phyloP scores from a whole-genome alignment of 2,888 invertebrate genomes.

The Callyntrura guangdongensis region DNA sequence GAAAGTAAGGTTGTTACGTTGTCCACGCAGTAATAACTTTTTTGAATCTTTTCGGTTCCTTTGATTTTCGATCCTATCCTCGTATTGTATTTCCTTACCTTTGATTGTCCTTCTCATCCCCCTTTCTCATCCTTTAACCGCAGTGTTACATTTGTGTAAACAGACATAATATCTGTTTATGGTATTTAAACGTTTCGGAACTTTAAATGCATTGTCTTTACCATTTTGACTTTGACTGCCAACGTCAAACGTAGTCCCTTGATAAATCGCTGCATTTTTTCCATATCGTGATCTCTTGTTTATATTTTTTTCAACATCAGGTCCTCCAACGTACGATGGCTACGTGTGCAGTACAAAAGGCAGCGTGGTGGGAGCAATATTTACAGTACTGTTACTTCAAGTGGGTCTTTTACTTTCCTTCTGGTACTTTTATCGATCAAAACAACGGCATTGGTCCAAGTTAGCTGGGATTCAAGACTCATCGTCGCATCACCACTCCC shows the following conservation, averaged over 20 bases:
- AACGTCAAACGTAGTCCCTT: conserved; percentile 25
- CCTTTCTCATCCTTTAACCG: not conserved
- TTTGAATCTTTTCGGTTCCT: conserved; percentile 20
- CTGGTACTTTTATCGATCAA: conserved; percentile 85
- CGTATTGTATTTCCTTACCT: too few species aligned
- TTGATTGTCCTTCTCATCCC: conserved; percentile 14
- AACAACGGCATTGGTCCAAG: conserved; percentile 85
- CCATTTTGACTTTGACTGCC: not conserved
- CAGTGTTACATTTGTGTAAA: not conserved
- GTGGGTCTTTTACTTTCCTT: conserved; percentile 85
- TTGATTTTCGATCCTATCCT: not conserved
- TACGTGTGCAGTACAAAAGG: conserved; percentile 85
- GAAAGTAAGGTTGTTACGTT: not conserved
- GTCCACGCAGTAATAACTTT: not conserved
- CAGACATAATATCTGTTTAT: not conserved
- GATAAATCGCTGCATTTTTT: not conserved
- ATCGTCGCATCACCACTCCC: conserved; percentile 64
- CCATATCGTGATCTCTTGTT: not conserved
- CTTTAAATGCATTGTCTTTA: not conserved
- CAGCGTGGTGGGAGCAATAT: conserved; percentile 85
- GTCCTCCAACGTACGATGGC: conserved; percentile 81
- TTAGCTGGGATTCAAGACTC: conserved; percentile 80
- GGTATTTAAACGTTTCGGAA: too few species aligned
- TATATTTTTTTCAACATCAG: conserved; percentile 33
- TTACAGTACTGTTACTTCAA: conserved; percentile 85